Conservation (phyloP, 2,113 vertebrate genomes). For the Equus przewalskii region DNA sequence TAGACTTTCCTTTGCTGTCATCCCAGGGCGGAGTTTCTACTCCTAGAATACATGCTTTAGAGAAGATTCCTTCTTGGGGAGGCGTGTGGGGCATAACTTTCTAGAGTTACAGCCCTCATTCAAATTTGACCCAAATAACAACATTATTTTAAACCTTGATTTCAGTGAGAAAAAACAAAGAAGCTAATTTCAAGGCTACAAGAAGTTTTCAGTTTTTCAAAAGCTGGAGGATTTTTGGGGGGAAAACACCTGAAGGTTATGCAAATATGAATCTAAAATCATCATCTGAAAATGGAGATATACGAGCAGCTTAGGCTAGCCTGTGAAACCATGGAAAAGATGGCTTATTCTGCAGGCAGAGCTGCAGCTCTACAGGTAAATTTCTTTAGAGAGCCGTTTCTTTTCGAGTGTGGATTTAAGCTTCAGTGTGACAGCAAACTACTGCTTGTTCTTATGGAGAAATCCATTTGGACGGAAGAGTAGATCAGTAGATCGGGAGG, state of each 20-base stretch:
- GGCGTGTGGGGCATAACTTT: neutral
- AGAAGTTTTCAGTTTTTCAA: neutral
- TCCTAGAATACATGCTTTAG: neutral
- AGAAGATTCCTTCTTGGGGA: neutral
- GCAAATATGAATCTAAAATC: slow-evolving; percentile 21
- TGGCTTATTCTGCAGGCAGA: neutral
- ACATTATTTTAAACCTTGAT: slow-evolving; percentile 23
- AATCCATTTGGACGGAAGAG: neutral
- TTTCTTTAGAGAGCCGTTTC: slow-evolving; percentile 19
- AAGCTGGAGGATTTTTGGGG: neutral
- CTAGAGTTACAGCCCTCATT: neutral
- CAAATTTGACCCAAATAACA: slow-evolving; percentile 5
- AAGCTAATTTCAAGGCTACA: neutral
- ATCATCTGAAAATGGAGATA: slow-evolving; percentile 48
- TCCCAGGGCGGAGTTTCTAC: slow-evolving; percentile 5
- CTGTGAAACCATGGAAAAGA: neutral
- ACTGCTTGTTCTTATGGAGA: slow-evolving; percentile 7
- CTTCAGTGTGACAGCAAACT: neutral
- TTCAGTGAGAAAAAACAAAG: slow-evolving; percentile 19
- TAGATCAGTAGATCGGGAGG: neutral
- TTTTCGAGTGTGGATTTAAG: slow-evolving; percentile 15
- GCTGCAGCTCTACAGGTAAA: neutral
- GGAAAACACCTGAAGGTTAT: neutral
- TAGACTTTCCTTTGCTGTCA: neutral
- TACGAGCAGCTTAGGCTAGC: neutral